Evolutionary conservation across 2,797 vertebrate species (phyloP), one percentile per base, ranked within the genome.

Genomic region (Rhinatrema bivittatum): DNA sequence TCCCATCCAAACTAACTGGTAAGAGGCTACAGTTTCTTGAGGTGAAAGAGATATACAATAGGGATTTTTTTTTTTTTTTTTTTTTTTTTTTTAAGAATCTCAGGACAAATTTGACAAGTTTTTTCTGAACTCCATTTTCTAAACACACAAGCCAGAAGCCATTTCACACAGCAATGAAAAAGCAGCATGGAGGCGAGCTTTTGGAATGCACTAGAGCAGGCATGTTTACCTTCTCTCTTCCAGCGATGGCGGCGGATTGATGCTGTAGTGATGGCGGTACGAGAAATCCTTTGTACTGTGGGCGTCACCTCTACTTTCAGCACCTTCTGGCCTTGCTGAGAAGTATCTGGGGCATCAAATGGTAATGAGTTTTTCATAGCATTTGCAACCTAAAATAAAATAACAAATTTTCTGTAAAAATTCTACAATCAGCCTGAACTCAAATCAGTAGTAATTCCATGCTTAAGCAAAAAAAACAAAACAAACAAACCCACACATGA

Each of bases 291-390:
- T 16, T 90, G 88, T 26, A 92, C 84, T 39, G 94, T 98, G 2
- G 95, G 93, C 1, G 93, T 97, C 44, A 98, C 92, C 63, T 99
- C 95, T 33, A 99, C 91, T 75, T 95, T 92, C 47, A 99, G 86
- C 36, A 97, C 86, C 66, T 93, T 96, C 69, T 91, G 90, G 13
- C 94, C 93, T 45, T 74, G 85, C 55, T 86, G 81, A 0, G 90
- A 81, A 25, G 81, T 79, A 7, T 90, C 83, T 0, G 95, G 95
- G 51, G 93, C 91, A 29, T 80, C 91, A 57, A 87, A 91, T 12
- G 94, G 93, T 68, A 99, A 73, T 0, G 94, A 98, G 62, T 90
- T 95, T 78, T 87, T 95, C 92, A 99, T 99, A 18, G 94, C 94
- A 43, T 94, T 97, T 33, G 86, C 95, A 73, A 99, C 84, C 95